Evolutionary conservation across 1,140 invertebrate species (phyloP).

Genomic region (Leptinotarsa lineolata): DNA sequence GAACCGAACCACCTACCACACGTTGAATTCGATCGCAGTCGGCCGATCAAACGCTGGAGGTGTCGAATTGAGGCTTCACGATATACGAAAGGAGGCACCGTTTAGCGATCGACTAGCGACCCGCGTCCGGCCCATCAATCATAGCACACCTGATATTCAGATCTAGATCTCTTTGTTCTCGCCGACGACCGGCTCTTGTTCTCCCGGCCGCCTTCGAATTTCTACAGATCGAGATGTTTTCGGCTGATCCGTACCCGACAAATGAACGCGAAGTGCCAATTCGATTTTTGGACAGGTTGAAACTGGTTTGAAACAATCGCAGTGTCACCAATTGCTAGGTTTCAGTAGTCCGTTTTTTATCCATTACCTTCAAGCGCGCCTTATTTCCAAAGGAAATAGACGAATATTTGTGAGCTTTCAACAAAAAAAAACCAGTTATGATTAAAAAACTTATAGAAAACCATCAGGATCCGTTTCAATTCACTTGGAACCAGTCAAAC

Average conservation of each 20-base stretch:
- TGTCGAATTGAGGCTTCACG: slow-evolving; percentile 51
- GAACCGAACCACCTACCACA: slow-evolving; percentile 42
- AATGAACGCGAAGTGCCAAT: not conserved
- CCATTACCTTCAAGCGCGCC: too few species aligned
- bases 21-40: slow-evolving; percentile 45
- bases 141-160: slow-evolving; percentile 48
- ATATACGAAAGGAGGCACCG: slow-evolving; percentile 42
- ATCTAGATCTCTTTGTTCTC: slow-evolving; percentile 47
- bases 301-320: too few species aligned
- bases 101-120: slow-evolving; percentile 42
- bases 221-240: not conserved
- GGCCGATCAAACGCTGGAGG: slow-evolving; percentile 44
- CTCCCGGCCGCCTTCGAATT: not conserved
- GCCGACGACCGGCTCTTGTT: not conserved
- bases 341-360: too few species aligned
- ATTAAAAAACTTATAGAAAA: too few species aligned
- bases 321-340: too few species aligned
- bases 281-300: too few species aligned
- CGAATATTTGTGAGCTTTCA: too few species aligned
- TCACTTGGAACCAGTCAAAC: too few species aligned
- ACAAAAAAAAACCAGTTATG: too few species aligned
- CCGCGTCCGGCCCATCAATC: slow-evolving; percentile 47
- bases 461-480: too few species aligned
- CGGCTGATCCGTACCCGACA: not conserved
- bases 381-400: too few species aligned